Base-by-base conservation (phyloP, 2,113 vertebrate species). In the Prionailurus bengalensis region DNA sequence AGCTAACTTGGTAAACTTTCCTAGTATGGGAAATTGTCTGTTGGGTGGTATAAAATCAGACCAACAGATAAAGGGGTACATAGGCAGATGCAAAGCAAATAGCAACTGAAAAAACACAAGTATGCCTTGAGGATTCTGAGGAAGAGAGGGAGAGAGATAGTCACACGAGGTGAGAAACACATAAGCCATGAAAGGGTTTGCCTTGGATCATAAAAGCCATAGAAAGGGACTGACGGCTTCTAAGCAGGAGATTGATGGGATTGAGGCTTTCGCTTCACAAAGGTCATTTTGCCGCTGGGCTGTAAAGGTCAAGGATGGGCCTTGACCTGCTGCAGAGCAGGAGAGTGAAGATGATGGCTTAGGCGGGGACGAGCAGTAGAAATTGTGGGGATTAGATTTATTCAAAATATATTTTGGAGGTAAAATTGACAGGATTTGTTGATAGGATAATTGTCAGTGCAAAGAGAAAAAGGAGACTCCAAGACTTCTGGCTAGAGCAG, bases 121-220 rank as follows among this genome's bases (percentile, higher is more conserved):
- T 5, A 1, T 5, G 1, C 11, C n/a, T 31, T 48, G 19, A 58
- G 45, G 8, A 31, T 15, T 14, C 5, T 70, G 1, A 92, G 7
- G 36, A 48, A 39, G 16, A 81, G 11, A 63, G 16, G 76, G 11
- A 63, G 14, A 82, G 61, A 45, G 36, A 1, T n/a, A 95, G 10
- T 3, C 2, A 21, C 1, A 3, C 0, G 23, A 48, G 61, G 15
- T 5, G 63, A 53, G 27, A 33, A 31, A 19, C 1, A 4, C 12
- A 5, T 53, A 8, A 42, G 27, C 45, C 13, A 25, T 23, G 39
- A 42, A 89, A 36, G 12, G 42, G 16, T 29, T 48, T 61, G 53
- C 9, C 58, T 81, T 76, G 89, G 79, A 29, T 58, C 71, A 36
- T 31, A 78, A 83, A 36, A 86, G 51, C 11, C n/a, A 55, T 7